Conservation (phyloP, 2,797 vertebrate genomes). For the Cercopithecus neglectus region DNA sequence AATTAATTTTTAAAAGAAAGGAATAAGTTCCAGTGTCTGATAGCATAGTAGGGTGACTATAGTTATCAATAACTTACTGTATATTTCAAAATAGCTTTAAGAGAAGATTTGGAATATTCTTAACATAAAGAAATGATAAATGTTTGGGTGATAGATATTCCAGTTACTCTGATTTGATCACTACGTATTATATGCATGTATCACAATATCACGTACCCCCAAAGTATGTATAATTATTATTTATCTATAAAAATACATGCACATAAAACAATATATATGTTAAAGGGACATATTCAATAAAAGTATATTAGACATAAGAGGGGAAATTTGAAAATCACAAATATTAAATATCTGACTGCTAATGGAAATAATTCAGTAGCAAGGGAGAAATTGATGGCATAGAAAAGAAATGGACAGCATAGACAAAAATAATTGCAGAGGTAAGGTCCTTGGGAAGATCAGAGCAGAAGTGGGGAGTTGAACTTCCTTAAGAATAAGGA, state of each 20-base stretch:
- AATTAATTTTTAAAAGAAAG: background rate
- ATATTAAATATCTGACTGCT: constrained; percentile 29
- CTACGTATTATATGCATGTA: background rate
- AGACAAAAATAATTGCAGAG: background rate
- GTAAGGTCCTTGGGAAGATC: background rate
- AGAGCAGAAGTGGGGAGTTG: background rate
- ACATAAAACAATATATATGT: background rate
- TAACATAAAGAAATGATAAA: background rate
- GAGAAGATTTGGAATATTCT: background rate
- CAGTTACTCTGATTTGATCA: background rate
- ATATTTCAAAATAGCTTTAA: background rate
- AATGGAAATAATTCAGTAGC: constrained; percentile 2
- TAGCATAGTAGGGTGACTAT: background rate
- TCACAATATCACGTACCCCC: background rate
- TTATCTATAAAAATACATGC: background rate
- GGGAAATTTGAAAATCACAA: background rate
- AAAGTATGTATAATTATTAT: background rate
- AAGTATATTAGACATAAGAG: background rate
- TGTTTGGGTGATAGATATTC: background rate
- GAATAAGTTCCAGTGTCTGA: background rate
- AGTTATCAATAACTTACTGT: background rate
- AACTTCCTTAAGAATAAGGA: constrained; percentile 27
- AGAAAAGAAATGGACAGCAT: background rate
- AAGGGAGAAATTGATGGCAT: background rate
- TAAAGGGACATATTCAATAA: background rate